These are phyloP conservation scores for Chaetogeoica ovagalla DNA, from an alignment of 2,888 invertebrate genomes.

Conservation along the genomic window DNA sequence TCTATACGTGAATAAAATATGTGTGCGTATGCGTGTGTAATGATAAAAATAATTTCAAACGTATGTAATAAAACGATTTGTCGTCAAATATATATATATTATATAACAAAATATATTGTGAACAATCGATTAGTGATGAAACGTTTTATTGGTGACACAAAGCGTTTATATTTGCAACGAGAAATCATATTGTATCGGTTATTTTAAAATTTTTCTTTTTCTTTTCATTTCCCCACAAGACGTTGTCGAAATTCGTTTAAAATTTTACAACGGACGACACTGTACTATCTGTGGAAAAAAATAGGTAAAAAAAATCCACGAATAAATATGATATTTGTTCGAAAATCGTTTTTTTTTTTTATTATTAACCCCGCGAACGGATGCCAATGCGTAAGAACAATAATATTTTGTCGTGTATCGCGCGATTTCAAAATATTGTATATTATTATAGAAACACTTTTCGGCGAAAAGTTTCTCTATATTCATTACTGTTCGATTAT, in stretches of 20 bases:
- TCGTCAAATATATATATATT: not conserved
- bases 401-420: no score
- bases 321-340: not conserved
- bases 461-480: no score
- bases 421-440: no score
- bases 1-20: no score
- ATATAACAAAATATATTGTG: not conserved
- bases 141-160: not conserved
- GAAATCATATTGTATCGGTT: not conserved
- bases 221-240: not conserved
- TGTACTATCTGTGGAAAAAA: no score
- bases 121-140: not conserved
- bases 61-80: not conserved
- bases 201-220: not conserved
- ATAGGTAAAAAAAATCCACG: no score
- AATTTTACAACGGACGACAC: no score
- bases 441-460: no score
- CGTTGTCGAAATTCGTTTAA: not conserved
- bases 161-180: not conserved
- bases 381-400: no score
- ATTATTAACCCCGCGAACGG: no score
- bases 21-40: no score
- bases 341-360: not conserved
- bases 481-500: no score
- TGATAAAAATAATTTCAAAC: not conserved